Conservation (phyloP, 2,888 invertebrate genomes). For the Xylota segnis region DNA sequence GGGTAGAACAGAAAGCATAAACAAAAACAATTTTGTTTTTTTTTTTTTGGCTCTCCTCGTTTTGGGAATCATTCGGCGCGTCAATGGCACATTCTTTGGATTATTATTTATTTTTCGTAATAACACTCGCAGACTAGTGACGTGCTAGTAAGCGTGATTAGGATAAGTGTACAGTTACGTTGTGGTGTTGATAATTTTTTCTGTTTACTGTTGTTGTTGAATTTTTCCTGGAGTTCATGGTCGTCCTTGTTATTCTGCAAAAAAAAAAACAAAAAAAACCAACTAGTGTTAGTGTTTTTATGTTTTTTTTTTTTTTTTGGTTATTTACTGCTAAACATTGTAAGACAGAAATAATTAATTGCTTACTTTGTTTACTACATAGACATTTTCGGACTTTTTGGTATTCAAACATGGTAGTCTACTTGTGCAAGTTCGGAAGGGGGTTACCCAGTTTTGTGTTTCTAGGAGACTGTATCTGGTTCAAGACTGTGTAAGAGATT, state of each 20-base stretch:
- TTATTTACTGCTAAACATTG: conserved; percentile 33
- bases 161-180: conserved; percentile 10
- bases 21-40: conserved; percentile 9
- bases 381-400: background rate
- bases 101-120: conserved; percentile 14
- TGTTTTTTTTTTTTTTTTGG: background rate
- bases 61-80: conserved; percentile 5
- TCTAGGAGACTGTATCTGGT: too few species aligned
- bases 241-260: conserved; percentile 12
- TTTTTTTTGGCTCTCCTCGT: background rate
- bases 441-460: background rate
- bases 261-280: background rate
- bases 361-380: conserved; percentile 24
- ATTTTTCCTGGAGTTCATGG: conserved; percentile 15
- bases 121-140: conserved; percentile 4
- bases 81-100: background rate
- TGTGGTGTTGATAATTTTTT: conserved; percentile 7
- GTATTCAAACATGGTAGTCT: background rate
- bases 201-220: conserved; percentile 9
- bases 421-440: background rate
- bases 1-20: conserved; percentile 15
- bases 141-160: conserved; percentile 16
- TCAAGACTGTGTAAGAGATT: too few species aligned
- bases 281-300: background rate
- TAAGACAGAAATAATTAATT: conserved; percentile 24